Base-by-base conservation (phyloP, 2,113 vertebrate genomes). In the Boleophthalmus pectinirostris region DNA sequence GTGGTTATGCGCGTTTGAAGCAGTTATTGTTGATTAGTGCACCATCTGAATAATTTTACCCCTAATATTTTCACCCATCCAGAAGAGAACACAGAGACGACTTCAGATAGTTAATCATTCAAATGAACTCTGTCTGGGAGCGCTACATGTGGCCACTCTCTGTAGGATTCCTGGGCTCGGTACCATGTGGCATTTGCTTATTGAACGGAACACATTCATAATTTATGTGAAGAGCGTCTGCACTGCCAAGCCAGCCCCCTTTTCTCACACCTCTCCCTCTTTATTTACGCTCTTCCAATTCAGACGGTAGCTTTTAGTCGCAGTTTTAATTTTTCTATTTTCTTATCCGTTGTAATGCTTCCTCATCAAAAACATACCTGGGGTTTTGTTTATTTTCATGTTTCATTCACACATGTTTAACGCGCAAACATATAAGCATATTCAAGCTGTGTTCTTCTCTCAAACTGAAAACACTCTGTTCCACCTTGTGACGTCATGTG, bases 151-250 rank as follows among this genome's bases (percentile, higher is more conserved):
- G 65, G 45, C 51, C 21, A 68, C 72, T 66, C 82, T 73, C 85
- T 77, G 70, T 73, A 81, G 75, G 80, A 89, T 85, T 87, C 79
- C 84, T 78, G 65, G 66, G 81, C 81, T 81, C 76, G 74, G 78
- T 78, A 84, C 69, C 79, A 79, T 82, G 81, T 90, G 84, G 72
- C 88, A 87, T 92, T 90, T 88, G 70, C 77, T 84, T 90, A 91
- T 85, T 87, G 82, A 89, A 89, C 38, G 72, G 80, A 89, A 89
- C 70, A 82, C 84, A 89, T 90, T 80, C 65, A 88, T 88, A 82
- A 88, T 90, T 92, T 85, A 90, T 89, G 57, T 68, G 74, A 70
- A 85, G 79, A 86, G 70, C 58, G 68, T 83, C 79, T 63, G 57
- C 57, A 60, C 71, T 70, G 60, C 51, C 64, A 45, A 56, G 57